A percentile compares a stretch with the other conserved stretches of the same genome.
These are phyloP conservation scores for Myxocyprinus asiaticus DNA, from an alignment of 2,113 vertebrate genomes.

Conservation along the genomic window DNA sequence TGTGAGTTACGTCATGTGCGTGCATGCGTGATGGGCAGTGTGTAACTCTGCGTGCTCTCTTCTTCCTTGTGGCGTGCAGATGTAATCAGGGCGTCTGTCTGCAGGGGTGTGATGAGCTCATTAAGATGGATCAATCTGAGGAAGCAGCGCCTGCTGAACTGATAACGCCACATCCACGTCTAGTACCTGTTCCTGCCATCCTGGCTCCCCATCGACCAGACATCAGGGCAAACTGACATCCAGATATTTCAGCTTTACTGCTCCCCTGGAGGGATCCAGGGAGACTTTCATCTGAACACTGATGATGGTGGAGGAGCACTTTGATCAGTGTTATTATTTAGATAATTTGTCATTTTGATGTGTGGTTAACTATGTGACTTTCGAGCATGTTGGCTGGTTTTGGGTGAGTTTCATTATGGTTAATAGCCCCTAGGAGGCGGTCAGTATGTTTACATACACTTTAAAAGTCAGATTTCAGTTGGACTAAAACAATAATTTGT, in stretches of 20 bases:
- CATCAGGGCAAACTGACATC: constrained; percentile 43
- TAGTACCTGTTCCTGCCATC: constrained; percentile 52
- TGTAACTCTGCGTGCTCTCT: constrained; percentile 44
- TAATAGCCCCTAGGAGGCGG: not conserved
- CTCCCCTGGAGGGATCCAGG: constrained; percentile 19
- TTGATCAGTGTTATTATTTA: constrained; percentile 34
- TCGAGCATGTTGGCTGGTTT: constrained; percentile 14
- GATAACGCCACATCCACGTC: constrained; percentile 52
- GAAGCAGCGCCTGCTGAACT: constrained; percentile 52
- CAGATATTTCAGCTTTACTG: constrained; percentile 22
- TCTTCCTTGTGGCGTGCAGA: constrained; percentile 50
- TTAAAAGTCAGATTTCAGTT: too few species aligned
- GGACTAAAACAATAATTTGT: too few species aligned
- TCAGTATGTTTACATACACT: too few species aligned
- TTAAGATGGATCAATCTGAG: constrained; percentile 60
- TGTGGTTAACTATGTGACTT: constrained; percentile 27
- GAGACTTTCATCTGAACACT: constrained; percentile 31
- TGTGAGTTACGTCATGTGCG: constrained; percentile 17
- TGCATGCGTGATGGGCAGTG: constrained; percentile 47
- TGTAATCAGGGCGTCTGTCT: constrained; percentile 59
- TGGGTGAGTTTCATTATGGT: constrained; percentile 8
- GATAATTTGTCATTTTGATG: constrained; percentile 41
- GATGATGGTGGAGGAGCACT: constrained; percentile 28
- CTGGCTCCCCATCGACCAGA: constrained; percentile 43
- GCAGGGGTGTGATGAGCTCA: constrained; percentile 59